A percentile compares a stretch with the other conserved stretches of the same genome.
Conservation (phyloP, 1,140 invertebrate genomes). For the Bombus consobrinus region DNA sequence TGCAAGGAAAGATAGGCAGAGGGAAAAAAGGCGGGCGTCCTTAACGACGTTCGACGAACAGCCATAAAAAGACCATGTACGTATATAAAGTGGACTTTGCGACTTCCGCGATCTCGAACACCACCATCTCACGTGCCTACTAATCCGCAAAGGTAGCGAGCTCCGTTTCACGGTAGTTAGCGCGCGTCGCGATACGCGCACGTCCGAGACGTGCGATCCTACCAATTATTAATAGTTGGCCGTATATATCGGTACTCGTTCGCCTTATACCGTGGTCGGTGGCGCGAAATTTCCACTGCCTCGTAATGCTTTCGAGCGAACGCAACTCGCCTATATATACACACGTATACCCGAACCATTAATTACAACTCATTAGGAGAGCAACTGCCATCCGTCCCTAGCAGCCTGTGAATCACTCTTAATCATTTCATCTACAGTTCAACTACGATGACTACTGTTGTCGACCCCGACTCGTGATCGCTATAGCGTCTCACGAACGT, state of each 20-base stretch:
- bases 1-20: neutral
- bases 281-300: slow-evolving; percentile 13
- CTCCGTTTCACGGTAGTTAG: slow-evolving; percentile 54
- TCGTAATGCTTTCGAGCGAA: slow-evolving; percentile 22
- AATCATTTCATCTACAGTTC: slow-evolving; percentile 81
- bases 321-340: slow-evolving; percentile 58
- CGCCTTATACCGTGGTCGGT: neutral
- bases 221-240: slow-evolving; percentile 55
- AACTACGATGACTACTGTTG: slow-evolving; percentile 68
- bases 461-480: slow-evolving; percentile 2
- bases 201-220: slow-evolving; percentile 35
- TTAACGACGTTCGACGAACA: slow-evolving; percentile 43
- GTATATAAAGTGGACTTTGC: neutral
- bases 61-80: slow-evolving; percentile 19
- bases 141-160: slow-evolving; percentile 55
- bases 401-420: slow-evolving; percentile 81
- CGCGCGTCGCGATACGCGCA: slow-evolving; percentile 35
- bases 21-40: neutral
- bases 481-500: neutral
- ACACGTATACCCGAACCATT: slow-evolving; percentile 78
- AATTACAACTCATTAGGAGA: slow-evolving; percentile 82
- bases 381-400: slow-evolving; percentile 81
- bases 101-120: slow-evolving; percentile 36
- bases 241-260: slow-evolving; percentile 19
- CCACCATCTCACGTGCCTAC: slow-evolving; percentile 27